Conservation (phyloP, 2,888 invertebrate genomes). For the Amblyjoppa fuscipennis region DNA sequence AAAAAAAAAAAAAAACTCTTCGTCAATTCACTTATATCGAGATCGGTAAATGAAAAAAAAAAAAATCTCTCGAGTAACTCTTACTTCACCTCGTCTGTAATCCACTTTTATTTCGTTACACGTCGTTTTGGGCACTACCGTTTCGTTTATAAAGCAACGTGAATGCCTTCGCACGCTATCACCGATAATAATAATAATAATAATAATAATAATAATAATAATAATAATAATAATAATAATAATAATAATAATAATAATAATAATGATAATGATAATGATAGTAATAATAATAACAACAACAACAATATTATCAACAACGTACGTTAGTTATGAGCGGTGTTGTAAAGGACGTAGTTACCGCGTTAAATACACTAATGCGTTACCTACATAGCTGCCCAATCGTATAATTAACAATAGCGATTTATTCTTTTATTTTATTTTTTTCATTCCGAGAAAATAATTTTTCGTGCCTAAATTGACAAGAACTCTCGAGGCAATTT, state of each 20-base stretch:
- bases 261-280: slow-evolving; percentile 38
- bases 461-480: slow-evolving; percentile 10
- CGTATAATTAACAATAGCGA: slow-evolving; percentile 19
- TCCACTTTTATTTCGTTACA: slow-evolving; percentile 31
- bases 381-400: slow-evolving; percentile 30
- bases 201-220: slow-evolving; percentile 61
- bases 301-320: slow-evolving; percentile 61
- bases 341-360: slow-evolving; percentile 30
- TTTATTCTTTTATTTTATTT: not conserved
- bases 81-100: not conserved
- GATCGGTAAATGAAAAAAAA: not conserved
- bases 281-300: slow-evolving; percentile 56
- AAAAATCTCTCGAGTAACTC: not conserved
- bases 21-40: not conserved
- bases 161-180: slow-evolving; percentile 19
- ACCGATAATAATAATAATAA: slow-evolving; percentile 45
- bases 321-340: slow-evolving; percentile 36
- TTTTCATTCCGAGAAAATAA: slow-evolving; percentile 6
- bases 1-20: not conserved
- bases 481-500: slow-evolving; percentile 11
- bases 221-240: slow-evolving; percentile 64
- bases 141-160: slow-evolving; percentile 26
- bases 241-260: slow-evolving; percentile 63
- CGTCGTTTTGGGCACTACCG: not conserved
- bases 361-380: slow-evolving; percentile 44